A percentile compares a stretch with the other conserved stretches of the same genome.
phyloP scores from a whole-genome alignment of 1,140 invertebrate genomes.

The Zaprionus lachaisei region DNA sequence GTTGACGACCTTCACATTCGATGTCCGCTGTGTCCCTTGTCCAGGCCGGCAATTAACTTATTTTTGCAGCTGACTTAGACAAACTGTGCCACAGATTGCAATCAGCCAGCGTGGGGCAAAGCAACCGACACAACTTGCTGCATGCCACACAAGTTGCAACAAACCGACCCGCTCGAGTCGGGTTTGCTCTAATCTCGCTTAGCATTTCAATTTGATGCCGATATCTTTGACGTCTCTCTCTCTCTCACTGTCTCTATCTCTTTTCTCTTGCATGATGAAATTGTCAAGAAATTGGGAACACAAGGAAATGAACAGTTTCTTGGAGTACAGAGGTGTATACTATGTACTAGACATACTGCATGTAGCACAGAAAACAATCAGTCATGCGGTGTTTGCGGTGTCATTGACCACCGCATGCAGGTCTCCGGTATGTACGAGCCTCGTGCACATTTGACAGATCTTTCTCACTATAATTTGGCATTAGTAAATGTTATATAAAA shows the following conservation, averaged over 20 bases:
- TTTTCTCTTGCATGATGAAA: neutral
- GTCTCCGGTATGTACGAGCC: too few species aligned
- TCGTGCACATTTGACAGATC: too few species aligned
- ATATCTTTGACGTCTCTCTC: conserved; percentile 3
- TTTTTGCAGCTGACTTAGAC: conserved; percentile 75
- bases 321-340: neutral
- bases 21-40: conserved; percentile 17
- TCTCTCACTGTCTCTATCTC: neutral
- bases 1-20: conserved; percentile 68
- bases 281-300: neutral
- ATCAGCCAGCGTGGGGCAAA: conserved; percentile 36
- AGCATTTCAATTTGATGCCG: conserved; percentile 50
- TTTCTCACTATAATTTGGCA: too few species aligned
- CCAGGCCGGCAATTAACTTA: conserved; percentile 67
- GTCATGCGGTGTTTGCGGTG: too few species aligned
- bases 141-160: conserved; percentile 61
- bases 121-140: conserved; percentile 19
- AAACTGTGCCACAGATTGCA: conserved; percentile 76
- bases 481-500: too few species aligned
- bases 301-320: neutral
- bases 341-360: too few species aligned
- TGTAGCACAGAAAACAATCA: too few species aligned
- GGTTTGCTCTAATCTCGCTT: conserved; percentile 16
- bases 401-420: too few species aligned
- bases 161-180: neutral